phyloP scores from a whole-genome alignment of 2,113 vertebrate species.

The Pycnonotus jocosus region DNA sequence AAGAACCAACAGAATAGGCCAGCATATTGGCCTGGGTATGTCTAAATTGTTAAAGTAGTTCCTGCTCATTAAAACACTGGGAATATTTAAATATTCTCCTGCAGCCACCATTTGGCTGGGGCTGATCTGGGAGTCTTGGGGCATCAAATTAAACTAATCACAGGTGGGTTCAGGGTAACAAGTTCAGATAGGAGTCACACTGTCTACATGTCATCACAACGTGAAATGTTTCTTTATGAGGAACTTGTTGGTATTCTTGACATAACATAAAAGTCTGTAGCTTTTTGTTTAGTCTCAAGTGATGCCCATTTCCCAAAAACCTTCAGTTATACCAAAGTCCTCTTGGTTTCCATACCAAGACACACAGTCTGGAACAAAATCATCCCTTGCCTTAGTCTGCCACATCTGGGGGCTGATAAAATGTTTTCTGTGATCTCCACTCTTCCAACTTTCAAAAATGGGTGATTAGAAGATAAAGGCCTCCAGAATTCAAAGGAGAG shows the following conservation, averaged over 20 bases:
- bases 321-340: background rate
- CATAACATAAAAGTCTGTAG: background rate
- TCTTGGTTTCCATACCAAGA: background rate
- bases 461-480: background rate
- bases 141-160: background rate
- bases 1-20: background rate
- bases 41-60: background rate
- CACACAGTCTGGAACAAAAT: background rate
- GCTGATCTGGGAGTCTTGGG: background rate
- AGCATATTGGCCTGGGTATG: background rate
- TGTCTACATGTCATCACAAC: accelerated
- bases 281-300: background rate
- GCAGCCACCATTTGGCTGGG: background rate
- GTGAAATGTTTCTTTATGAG: background rate
- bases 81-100: background rate
- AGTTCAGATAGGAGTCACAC: background rate
- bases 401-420: background rate
- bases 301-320: background rate
- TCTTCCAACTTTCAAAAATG: background rate
- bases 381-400: accelerated
- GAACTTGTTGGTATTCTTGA: background rate
- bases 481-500: background rate
- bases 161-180: background rate
- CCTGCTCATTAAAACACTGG: background rate
- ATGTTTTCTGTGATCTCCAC: background rate